Base-by-base conservation (phyloP, 1,140 invertebrate genomes). In the Capitella teleta region DNA sequence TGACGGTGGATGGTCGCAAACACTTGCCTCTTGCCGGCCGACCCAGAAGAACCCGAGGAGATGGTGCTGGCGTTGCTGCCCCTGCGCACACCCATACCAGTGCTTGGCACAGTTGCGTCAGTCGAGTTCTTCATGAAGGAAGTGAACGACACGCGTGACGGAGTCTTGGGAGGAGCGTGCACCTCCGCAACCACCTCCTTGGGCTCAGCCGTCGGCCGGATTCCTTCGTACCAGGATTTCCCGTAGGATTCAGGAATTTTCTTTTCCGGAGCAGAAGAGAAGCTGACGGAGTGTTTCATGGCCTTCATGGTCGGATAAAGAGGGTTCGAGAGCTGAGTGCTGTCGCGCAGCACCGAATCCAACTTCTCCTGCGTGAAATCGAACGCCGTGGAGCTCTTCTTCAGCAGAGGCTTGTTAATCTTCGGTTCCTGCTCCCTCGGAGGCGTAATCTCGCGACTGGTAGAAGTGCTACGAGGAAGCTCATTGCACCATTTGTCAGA, bases 201-300 rank as follows among this genome's bases (percentile, higher is more conserved):
- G n/a, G 18, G 21, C 21, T 23, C 25, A 25, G 19, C 21, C 26
- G 25, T 16, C 21, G 45, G 16, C 14, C 21, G 16, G n/a, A 47
- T 47, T 5, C 45, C 45, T 10, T 47, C 45, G 16, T 47, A 47
- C 45, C 45, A 47, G 2, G 45, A 32, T 18, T 18, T 5, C 2
- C 26, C 30, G 2, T 32, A 10, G 5, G 19, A 5, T 16, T 16
- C 16, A 6, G n/a, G 28, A 2, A 34, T 10, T 19, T 14, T 28
- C n/a, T 47, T 36, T n/a, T 47, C 26, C 0, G 18, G 14, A 5
- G 16, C 32, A 10, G 28, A 25, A 26, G 45, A 32, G 45, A 47
- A 47, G 14, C 16, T 28, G 3, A 47, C 25, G 2, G 45, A 47
- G 18, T 47, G 45, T n/a, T 47, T 47, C 45, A 47, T 47, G 5